Conservation (phyloP, 2,797 vertebrate species). For the Leptodactylus fallax region DNA sequence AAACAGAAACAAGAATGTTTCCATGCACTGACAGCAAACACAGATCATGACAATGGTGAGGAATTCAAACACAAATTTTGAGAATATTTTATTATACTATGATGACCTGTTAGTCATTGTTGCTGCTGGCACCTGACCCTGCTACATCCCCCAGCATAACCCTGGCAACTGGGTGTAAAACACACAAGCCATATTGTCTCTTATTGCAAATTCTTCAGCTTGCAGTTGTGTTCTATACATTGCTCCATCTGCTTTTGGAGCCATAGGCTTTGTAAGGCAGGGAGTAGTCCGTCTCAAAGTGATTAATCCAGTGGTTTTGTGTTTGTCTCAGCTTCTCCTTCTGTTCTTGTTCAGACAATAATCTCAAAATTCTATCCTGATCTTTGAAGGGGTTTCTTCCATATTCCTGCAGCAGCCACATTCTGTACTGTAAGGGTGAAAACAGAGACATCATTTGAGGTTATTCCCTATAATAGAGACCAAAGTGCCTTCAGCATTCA, state of each 20-base stretch:
- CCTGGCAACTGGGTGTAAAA: neutral
- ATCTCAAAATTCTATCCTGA: constrained; percentile 79
- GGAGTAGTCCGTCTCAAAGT: constrained; percentile 60
- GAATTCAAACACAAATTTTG: neutral
- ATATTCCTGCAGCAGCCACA: constrained; percentile 80
- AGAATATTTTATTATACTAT: neutral
- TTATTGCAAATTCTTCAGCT: neutral
- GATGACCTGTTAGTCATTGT: neutral
- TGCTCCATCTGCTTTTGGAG: constrained; percentile 73
- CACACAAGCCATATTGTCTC: neutral
- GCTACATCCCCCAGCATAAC: neutral
- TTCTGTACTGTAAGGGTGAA: constrained; percentile 77
- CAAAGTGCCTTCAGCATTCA: neutral
- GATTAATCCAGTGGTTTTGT: constrained; percentile 72
- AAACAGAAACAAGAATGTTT: neutral
- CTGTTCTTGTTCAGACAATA: constrained; percentile 79
- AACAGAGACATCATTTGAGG: neutral
- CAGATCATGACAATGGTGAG: neutral
- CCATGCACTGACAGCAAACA: neutral
- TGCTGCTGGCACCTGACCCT: neutral
- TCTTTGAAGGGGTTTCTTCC: constrained; percentile 80
- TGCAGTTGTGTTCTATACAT: constrained; percentile 54
- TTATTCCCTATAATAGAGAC: neutral
- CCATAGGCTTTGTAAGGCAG: constrained; percentile 71
- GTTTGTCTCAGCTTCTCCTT: constrained; percentile 71